A percentile compares a stretch with the other conserved stretches of the same genome.
These are phyloP conservation scores for Drosophila hamatofila DNA, from an alignment of 2,888 invertebrate genomes.

Conservation along the genomic window DNA sequence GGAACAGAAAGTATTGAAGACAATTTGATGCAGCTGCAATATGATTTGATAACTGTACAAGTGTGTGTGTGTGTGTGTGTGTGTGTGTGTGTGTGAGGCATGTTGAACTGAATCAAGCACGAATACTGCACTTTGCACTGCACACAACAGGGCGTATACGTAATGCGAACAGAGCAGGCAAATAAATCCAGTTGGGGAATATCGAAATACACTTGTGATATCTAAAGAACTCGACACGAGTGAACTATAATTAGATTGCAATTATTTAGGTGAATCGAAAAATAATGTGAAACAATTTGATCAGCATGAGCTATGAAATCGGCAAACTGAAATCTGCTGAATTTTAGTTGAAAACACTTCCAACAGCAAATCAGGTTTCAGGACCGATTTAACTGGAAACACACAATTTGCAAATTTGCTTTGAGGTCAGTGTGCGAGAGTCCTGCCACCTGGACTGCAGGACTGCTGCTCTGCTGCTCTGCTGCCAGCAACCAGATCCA, in stretches of 20 bases:
- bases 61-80: background rate
- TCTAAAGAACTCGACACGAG: background rate
- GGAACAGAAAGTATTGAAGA: slow-evolving; percentile 6
- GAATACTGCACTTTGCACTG: slow-evolving; percentile 12
- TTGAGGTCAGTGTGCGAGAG: slow-evolving; percentile 9
- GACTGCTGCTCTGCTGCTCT: too few species aligned
- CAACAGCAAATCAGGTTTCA: background rate
- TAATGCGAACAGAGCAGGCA: slow-evolving; percentile 20
- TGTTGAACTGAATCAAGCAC: slow-evolving; percentile 11
- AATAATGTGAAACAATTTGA: background rate
- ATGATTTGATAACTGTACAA: slow-evolving; percentile 9
- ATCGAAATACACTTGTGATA: slow-evolving; percentile 13
- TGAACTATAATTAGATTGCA: background rate
- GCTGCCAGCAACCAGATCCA: too few species aligned
- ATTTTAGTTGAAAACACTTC: background rate
- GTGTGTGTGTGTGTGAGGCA: background rate
- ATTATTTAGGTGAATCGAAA: background rate
- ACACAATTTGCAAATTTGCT: background rate
- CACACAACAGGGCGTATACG: slow-evolving; percentile 36
- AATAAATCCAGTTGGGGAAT: slow-evolving; percentile 3
- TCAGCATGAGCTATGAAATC: background rate
- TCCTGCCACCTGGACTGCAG: slow-evolving; percentile 1
- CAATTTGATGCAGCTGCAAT: slow-evolving; percentile 28
- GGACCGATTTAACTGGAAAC: background rate
- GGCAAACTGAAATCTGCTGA: background rate